Percentiles rank a stretch among this genome's conserved stretches.
phyloP scores from a whole-genome alignment of 2,888 invertebrate genomes.

The Heliconius ismenius region DNA sequence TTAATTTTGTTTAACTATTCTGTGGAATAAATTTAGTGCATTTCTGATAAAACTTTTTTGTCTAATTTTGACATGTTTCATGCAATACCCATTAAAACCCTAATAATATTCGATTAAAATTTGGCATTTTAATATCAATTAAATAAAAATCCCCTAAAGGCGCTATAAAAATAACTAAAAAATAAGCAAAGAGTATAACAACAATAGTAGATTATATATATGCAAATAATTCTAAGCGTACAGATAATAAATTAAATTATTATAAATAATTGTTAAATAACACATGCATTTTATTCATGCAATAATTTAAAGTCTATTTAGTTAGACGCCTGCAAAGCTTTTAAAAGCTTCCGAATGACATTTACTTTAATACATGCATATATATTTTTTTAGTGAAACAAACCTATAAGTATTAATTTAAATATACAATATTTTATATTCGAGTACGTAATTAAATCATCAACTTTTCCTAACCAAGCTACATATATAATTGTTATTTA shows the following conservation, averaged over 20 bases:
- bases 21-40: too few species aligned
- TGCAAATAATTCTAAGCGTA: conserved; percentile 20
- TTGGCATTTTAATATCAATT: background rate
- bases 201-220: conserved; percentile 9
- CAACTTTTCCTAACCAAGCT: background rate
- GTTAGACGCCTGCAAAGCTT: background rate
- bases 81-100: background rate
- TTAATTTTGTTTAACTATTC: too few species aligned
- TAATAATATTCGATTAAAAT: background rate
- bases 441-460: too few species aligned
- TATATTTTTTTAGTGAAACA: background rate
- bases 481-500: background rate
- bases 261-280: background rate
- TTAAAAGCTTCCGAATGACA: conserved; percentile 3
- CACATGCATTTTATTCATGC: conserved; percentile 14
- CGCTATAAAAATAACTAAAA: background rate
- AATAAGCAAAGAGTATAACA: conserved; percentile 8
- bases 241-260: conserved; percentile 6
- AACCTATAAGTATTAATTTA: background rate
- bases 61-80: background rate
- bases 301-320: background rate
- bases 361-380: background rate
- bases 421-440: background rate
- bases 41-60: too few species aligned
- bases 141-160: background rate